Conservation (phyloP, 23 tunicate species). For the Aplidium turbinatum region DNA sequence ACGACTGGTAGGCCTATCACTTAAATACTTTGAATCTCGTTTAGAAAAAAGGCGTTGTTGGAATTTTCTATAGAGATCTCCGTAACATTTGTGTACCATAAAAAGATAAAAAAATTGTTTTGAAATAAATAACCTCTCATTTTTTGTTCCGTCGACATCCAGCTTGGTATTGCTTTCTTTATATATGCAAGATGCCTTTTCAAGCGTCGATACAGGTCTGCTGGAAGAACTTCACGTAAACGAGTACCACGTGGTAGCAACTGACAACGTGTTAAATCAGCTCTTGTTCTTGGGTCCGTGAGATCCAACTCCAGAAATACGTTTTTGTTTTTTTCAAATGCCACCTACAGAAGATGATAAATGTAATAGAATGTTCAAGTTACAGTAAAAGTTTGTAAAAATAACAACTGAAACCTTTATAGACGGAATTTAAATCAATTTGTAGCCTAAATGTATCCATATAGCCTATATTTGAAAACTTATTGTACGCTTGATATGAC, state of each 20-base stretch:
- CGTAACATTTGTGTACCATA: too few relatives aligned
- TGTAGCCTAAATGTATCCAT: too few relatives aligned
- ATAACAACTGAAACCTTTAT: too few relatives aligned
- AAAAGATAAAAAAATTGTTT: too few relatives aligned
- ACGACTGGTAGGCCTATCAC: neutral
- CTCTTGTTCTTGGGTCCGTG: constrained; percentile 36
- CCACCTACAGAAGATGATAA: constrained; percentile 27
- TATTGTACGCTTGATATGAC: too few relatives aligned
- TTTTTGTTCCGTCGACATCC: constrained; percentile 47
- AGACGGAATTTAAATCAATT: too few relatives aligned
- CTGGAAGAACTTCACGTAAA: constrained; percentile 32
- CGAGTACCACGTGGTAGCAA: constrained; percentile 40
- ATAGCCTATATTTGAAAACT: too few relatives aligned
- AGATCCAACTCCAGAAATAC: constrained; percentile 61
- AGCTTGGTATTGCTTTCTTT: constrained; percentile 32
- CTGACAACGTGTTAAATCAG: constrained; percentile 50
- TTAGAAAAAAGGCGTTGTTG: too few relatives aligned
- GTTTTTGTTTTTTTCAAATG: constrained; percentile 32
- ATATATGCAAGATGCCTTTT: constrained; percentile 52
- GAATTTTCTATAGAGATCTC: too few relatives aligned
- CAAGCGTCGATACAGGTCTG: constrained; percentile 33
- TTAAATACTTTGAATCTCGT: neutral
- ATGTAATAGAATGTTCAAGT: too few relatives aligned
- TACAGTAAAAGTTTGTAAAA: too few relatives aligned
- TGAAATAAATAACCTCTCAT: constrained; percentile 37